Base-by-base conservation (phyloP, 1,140 invertebrate genomes). In the Diabrotica virgifera region DNA sequence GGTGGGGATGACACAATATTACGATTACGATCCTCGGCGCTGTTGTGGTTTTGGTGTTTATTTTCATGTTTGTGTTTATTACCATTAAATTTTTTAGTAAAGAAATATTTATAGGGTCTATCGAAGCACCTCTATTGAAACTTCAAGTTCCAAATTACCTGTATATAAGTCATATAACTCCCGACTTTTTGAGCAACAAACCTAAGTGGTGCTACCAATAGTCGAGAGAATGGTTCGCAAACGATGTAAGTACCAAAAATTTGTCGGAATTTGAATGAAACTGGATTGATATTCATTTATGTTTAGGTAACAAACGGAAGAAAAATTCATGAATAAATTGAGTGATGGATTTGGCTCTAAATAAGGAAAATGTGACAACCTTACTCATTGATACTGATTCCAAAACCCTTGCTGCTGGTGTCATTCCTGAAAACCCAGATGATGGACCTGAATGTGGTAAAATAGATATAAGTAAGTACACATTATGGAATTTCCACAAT, bases 311-410 rank as follows among this genome's bases (percentile, higher is more conserved):
- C 59, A 72, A 66, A 36, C 70, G 65, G 67, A 69, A 64, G 61
- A 72, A 70, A 58, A 63, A 50, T 46, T 11, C 40, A 56, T 60
- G 36, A 58, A 50, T 67, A 65, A 24, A 62, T 59, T 65, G 63
- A 69, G 70, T 70, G 60, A 75, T 74, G 74, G 74, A 74, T 70
- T 51, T 68, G 51, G 68, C 62, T 62, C 65, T 63, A 59, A 64
- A 70, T 38, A 66, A 75, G 36, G 72, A 72, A 64, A 68, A 72
- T 70, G 71, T 73, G 46, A 69, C 72, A 53, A 68, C 71, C 58
- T 64, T 75, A 63, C 67, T 74, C 51, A 69, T 70, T 65, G 74
- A 76, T 63, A 73, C 72, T 70, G 73, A 70, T 35, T 74, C 71
- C 12, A 71, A 75, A 62, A 74, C 70, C 66, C 70, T 70, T 60